These are phyloP conservation scores for Barbus barbus DNA, from an alignment of 2,113 vertebrate genomes.

Conservation along the genomic window DNA sequence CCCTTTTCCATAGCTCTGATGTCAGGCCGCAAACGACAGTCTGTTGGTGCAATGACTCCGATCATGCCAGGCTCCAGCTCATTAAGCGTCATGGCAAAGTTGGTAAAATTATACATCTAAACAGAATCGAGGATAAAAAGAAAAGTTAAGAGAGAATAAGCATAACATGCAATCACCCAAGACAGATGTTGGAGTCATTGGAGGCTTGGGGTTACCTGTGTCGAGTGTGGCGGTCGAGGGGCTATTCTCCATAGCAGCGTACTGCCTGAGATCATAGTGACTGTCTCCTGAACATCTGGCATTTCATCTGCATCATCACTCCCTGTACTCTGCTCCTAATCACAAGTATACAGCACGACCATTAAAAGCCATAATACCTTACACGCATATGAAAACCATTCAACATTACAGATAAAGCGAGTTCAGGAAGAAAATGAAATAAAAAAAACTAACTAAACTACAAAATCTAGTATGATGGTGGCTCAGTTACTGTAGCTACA, in stretches of 20 bases:
- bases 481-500: not conserved
- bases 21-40: slow-evolving; percentile 80
- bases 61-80: slow-evolving; percentile 85
- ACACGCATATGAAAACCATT: not conserved
- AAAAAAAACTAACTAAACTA: not conserved
- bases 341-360: not conserved
- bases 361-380: not conserved
- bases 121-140: not conserved
- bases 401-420: slow-evolving; percentile 44
- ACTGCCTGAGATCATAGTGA: slow-evolving; percentile 92
- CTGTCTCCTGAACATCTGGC: slow-evolving; percentile 87
- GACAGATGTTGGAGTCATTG: not conserved
- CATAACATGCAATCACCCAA: not conserved
- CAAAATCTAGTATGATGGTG: not conserved
- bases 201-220: slow-evolving; percentile 75
- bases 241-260: slow-evolving; percentile 93
- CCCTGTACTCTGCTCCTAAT: slow-evolving; percentile 76
- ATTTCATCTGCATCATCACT: slow-evolving; percentile 82
- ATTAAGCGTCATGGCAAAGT: slow-evolving; percentile 91
- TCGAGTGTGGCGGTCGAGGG: slow-evolving; percentile 85
- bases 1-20: slow-evolving; percentile 85
- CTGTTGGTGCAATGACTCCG: slow-evolving; percentile 81
- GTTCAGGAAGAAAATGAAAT: not conserved
- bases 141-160: not conserved
- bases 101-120: slow-evolving; percentile 98